Percentiles rank a stretch among this genome's conserved stretches.
These are phyloP conservation scores for Cladopsammia gracilis DNA, from an alignment of 64 coral and sea anemone genomes.

Conservation along the genomic window DNA sequence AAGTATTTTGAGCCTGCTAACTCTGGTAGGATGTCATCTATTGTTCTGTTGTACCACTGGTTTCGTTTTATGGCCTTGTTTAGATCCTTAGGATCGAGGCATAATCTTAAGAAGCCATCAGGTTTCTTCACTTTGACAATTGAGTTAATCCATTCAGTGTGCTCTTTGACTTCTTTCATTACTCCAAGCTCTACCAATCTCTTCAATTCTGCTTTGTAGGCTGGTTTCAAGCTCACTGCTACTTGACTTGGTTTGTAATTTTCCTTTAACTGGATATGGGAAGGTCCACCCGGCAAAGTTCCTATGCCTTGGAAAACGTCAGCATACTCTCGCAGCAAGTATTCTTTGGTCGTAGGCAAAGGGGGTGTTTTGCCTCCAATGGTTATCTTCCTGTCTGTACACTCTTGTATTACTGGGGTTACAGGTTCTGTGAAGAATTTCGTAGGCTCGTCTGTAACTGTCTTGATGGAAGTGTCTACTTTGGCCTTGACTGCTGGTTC, in stretches of 20 bases:
- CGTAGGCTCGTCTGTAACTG: neutral
- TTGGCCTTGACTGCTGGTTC: conserved; percentile 9
- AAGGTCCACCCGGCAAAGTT: conserved; percentile 44
- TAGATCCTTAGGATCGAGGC: conserved; percentile 41
- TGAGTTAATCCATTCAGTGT: conserved; percentile 18
- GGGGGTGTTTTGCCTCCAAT: conserved; percentile 43
- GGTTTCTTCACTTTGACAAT: conserved; percentile 34
- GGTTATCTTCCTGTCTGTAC: conserved; percentile 1
- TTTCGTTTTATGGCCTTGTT: conserved; percentile 11
- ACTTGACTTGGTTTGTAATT: conserved; percentile 31
- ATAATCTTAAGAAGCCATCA: conserved; percentile 12
- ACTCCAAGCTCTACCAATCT: neutral
- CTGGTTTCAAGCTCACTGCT: conserved; percentile 46
- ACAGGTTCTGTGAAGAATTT: neutral
- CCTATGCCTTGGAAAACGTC: conserved; percentile 61
- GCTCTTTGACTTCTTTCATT: conserved; percentile 20
- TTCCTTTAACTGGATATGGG: conserved; percentile 62
- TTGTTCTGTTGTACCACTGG: conserved; percentile 2
- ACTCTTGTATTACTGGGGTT: neutral
- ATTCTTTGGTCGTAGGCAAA: conserved; percentile 40
- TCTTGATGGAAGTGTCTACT: neutral
- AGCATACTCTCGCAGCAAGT: conserved; percentile 36
- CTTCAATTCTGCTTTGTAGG: conserved; percentile 25
- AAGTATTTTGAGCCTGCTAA: neutral
- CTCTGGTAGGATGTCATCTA: neutral